Base-by-base conservation (phyloP, 2,113 vertebrate species). In the Malurus elegans region DNA sequence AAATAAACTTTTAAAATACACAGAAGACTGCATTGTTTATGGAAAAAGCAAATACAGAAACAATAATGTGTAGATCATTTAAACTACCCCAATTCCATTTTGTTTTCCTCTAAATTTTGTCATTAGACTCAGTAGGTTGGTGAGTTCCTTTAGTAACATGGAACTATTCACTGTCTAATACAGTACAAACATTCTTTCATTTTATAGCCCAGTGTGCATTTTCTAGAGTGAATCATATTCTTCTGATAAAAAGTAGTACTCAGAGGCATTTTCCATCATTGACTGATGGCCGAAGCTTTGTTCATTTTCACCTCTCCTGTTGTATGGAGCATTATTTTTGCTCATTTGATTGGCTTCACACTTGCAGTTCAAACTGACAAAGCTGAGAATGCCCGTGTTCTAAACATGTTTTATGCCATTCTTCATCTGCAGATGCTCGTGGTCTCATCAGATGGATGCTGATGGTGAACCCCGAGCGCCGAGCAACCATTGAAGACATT, bases 391-490 rank as follows among this genome's bases (percentile, higher is more conserved):
- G 23, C 36, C 32, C 21, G 2, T 34, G 26, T 71, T 86, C 24
- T 81, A 79, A 93, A 50, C 24, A 51, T n/a, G 45, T 76, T 62
- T 0, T 56, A 18, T 94, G 57, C 69, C 45, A 6, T 91, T 96
- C 64, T 95, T 71, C 50, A 18, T 80, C 73, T 9, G 0, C 64
- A 99, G 99, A 99, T 93, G 99, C 99, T 24, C 99, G 99, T 87
- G 99, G 99, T 93, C 98, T 99, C 91, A 99, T 99, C 88, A 98
- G 99, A 64, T 99, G 99, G 99, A 99, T 99, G 99, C 95, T 99
- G 85, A 99, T 99, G 99, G 99, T 99, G 92, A 99, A 99, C 96
- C 99, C 99, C 1, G 99, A 99, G 38, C 98, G 99, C 51, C 97
- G 99, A 80, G 99, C 99, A 96, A 99, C 99, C 34, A 98, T 99